These are phyloP conservation scores for Pempheris klunzingeri DNA, from an alignment of 2,797 vertebrate genomes.

Conservation along the genomic window DNA sequence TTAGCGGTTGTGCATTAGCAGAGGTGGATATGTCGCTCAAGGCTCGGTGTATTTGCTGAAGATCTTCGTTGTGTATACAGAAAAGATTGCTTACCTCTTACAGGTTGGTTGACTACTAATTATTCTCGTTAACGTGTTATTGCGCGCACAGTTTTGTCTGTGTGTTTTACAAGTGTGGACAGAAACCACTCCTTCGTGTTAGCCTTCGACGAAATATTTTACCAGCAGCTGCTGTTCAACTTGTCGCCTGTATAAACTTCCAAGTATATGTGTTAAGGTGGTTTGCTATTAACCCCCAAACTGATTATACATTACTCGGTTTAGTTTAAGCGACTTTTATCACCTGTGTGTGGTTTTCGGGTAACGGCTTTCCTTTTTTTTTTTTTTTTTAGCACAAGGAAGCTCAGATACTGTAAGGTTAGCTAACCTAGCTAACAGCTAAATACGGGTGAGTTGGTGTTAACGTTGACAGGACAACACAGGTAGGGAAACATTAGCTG, in stretches of 20 bases:
- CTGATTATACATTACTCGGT: too few species aligned
- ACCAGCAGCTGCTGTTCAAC: constrained; percentile 4
- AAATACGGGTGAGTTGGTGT: constrained; percentile 16
- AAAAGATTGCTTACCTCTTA: neutral
- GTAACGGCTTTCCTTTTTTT: too few species aligned
- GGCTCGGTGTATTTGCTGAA: constrained; percentile 18
- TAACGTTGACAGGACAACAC: constrained; percentile 26
- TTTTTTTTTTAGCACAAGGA: neutral
- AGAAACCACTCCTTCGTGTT: constrained; percentile 57
- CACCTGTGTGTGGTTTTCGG: neutral
- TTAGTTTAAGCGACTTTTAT: neutral
- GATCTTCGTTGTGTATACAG: neutral
- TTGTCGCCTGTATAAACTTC: constrained; percentile 8
- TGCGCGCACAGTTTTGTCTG: neutral
- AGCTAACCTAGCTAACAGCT: neutral
- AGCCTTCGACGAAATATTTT: constrained; percentile 29
- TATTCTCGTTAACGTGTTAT: neutral
- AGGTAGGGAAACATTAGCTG: constrained; percentile 21
- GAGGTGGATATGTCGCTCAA: constrained; percentile 18
- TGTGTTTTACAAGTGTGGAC: constrained; percentile 20
- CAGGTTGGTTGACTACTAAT: constrained; percentile 5
- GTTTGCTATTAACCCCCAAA: neutral
- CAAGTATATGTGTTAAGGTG: neutral
- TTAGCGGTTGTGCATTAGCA: constrained; percentile 32
- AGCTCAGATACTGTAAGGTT: neutral